phyloP scores from a whole-genome alignment of 2,797 vertebrate genomes.

The Holocentrus rufus region DNA sequence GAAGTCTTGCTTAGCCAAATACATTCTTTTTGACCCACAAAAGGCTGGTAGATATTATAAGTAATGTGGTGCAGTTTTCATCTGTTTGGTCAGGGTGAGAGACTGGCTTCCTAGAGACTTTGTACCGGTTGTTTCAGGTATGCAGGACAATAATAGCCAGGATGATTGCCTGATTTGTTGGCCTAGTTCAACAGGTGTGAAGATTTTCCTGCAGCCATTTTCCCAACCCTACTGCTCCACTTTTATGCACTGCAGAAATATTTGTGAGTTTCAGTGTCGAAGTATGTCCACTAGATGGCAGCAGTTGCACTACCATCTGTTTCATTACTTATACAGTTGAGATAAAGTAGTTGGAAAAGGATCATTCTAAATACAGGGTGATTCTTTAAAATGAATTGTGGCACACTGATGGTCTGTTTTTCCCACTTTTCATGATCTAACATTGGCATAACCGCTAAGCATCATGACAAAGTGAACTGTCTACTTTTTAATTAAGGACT shows the following conservation, averaged over 20 bases:
- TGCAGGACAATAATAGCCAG: neutral
- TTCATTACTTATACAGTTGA: neutral
- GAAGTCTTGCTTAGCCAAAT: neutral
- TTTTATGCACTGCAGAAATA: neutral
- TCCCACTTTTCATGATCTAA: neutral
- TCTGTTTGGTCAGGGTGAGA: neutral
- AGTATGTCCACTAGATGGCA: slow-evolving; percentile 73
- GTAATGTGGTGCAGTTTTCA: neutral
- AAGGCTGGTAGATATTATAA: neutral
- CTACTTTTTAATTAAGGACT: neutral
- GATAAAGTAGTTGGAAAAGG: neutral
- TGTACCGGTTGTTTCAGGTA: neutral
- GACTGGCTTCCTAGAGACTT: neutral
- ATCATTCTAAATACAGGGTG: neutral
- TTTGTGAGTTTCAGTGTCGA: slow-evolving; percentile 12
- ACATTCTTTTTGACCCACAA: neutral
- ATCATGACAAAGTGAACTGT: neutral
- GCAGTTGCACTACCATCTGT: slow-evolving; percentile 10
- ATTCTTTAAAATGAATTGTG: neutral
- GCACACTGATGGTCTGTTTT: neutral
- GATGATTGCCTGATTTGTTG: neutral
- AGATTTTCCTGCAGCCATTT: neutral
- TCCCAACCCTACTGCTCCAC: neutral
- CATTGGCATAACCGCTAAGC: neutral
- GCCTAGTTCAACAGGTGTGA: neutral